A percentile compares a stretch with the other conserved stretches of the same genome.
Evolutionary conservation across 1,140 invertebrate species (phyloP).

Genomic region (Chionoecetes opilio): DNA sequence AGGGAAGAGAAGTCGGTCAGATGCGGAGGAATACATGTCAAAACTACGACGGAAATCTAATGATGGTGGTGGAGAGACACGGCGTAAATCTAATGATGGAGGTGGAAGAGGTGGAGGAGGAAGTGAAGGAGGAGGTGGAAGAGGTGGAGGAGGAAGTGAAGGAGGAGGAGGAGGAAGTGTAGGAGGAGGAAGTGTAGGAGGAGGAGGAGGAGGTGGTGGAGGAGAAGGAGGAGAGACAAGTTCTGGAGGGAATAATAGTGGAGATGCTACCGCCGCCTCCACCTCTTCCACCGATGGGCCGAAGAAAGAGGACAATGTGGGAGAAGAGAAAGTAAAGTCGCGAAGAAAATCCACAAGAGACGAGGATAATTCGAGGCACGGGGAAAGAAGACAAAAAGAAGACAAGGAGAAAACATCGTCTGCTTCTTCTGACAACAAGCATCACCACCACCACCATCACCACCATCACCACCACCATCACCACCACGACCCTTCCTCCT

Average conservation of each 20-base stretch:
- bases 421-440: neutral
- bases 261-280: neutral
- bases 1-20: constrained; percentile 37
- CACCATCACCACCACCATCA: neutral
- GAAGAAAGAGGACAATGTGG: constrained; percentile 54
- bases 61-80: constrained; percentile 37
- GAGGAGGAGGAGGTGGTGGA: no score
- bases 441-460: neutral
- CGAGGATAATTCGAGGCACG: constrained; percentile 35
- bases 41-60: constrained; percentile 67
- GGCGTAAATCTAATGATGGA: neutral
- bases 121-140: no score
- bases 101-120: no score
- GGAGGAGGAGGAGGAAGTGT: no score
- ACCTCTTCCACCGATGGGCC: constrained; percentile 41
- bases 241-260: neutral
- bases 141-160: no score
- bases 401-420: constrained; percentile 44
- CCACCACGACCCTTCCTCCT: neutral
- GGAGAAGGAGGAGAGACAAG: neutral
- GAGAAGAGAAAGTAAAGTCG: constrained; percentile 62
- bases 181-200: no score
- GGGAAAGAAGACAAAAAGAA: constrained; percentile 53
- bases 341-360: constrained; percentile 66
- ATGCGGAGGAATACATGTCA: constrained; percentile 72